These are phyloP conservation scores for Dryoscopus gambensis DNA, from an alignment of 2,113 vertebrate species.

Conservation along the genomic window DNA sequence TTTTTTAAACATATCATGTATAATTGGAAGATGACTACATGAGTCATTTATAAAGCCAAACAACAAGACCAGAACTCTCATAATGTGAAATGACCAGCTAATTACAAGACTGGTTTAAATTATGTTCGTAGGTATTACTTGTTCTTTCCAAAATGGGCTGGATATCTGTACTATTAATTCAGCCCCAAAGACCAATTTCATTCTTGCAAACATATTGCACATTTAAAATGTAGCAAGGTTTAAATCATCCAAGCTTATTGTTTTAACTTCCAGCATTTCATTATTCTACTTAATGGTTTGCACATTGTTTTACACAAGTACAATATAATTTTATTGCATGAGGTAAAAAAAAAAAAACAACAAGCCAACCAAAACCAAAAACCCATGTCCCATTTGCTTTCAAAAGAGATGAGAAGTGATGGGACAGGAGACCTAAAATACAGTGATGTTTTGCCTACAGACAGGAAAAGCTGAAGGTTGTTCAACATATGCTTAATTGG, in stretches of 20 bases:
- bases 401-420: not conserved
- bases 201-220: slow-evolving; percentile 48
- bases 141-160: slow-evolving; percentile 37
- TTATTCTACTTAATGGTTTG: slow-evolving; percentile 46
- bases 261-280: slow-evolving; percentile 49
- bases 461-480: not conserved
- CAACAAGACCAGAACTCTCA: not conserved
- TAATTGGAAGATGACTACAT: slow-evolving; percentile 15
- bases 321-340: not conserved
- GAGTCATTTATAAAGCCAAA: slow-evolving; percentile 24
- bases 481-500: not conserved
- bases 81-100: slow-evolving; percentile 35
- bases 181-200: slow-evolving; percentile 50
- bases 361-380: not conserved
- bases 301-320: slow-evolving; percentile 42
- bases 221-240: slow-evolving; percentile 44
- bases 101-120: slow-evolving; percentile 46
- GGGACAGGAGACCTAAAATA: not conserved
- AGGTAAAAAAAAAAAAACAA: not conserved
- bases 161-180: slow-evolving; percentile 38
- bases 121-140: slow-evolving; percentile 34
- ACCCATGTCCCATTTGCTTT: not conserved
- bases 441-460: not conserved
- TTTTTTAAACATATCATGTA: not conserved
- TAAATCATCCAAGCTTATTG: slow-evolving; percentile 45